These are phyloP conservation scores for Dissostichus mawsoni DNA, from an alignment of 2,113 vertebrate genomes.

Conservation along the genomic window DNA sequence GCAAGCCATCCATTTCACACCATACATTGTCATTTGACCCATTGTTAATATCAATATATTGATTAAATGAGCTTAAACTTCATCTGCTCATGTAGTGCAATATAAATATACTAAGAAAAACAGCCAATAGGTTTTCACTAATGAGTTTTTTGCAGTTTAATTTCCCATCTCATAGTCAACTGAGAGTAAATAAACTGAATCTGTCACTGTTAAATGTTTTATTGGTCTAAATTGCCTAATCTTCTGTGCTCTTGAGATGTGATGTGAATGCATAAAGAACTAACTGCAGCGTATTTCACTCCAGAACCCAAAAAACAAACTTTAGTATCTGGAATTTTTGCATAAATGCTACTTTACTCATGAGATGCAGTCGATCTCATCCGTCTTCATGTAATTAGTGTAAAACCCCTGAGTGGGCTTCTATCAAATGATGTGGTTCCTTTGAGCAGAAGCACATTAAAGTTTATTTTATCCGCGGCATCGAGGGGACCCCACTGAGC, in stretches of 20 bases:
- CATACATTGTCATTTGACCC: too few relatives aligned
- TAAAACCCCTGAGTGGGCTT: background rate
- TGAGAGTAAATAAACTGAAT: too few relatives aligned
- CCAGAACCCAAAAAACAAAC: background rate
- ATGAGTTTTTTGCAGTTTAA: too few relatives aligned
- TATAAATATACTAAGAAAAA: too few relatives aligned
- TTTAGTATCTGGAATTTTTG: background rate
- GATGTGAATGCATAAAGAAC: background rate
- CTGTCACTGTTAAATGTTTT: background rate
- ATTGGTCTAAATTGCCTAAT: background rate
- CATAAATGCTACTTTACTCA: constrained; percentile 10
- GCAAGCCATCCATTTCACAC: too few relatives aligned
- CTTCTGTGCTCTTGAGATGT: background rate
- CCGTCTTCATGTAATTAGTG: constrained; percentile 8
- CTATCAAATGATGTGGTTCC: constrained; percentile 14
- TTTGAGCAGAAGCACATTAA: constrained; percentile 8
- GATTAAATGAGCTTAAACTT: too few relatives aligned
- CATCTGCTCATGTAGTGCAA: too few relatives aligned
- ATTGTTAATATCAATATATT: too few relatives aligned
- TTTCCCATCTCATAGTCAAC: too few relatives aligned
- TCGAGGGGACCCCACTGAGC: constrained; percentile 20
- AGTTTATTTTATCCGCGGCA: constrained; percentile 32
- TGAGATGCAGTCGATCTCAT: background rate
- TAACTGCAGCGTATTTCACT: background rate
- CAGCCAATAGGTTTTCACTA: too few relatives aligned